Evolutionary conservation across 2,113 vertebrate species (phyloP), one percentile per base, ranked within the genome.

Genomic region (Blennius ocellaris): DNA sequence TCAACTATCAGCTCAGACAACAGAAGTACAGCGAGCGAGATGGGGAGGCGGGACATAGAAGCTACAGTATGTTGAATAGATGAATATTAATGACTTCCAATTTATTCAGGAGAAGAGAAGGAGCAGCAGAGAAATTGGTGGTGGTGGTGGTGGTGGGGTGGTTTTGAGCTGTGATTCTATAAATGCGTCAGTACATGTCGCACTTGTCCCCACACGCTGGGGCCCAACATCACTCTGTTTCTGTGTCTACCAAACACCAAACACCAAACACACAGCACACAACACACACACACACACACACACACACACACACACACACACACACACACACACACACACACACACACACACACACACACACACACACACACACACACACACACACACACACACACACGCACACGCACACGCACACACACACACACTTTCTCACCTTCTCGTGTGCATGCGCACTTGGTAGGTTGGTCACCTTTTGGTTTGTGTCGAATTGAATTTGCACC

Each of bases 101-200:
- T 78, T 81, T 84, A 84, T 78, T 45, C 53, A 54, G 56, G 65
- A 68, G 79, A 73, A 16, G 54, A 78, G 70, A 72, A 44, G 64
- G 51, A 76, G 71, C 40, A 54, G 47, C 64, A 9, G 9, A 53
- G n/a, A 50, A 48, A 55, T 1, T n/a, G 73, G 51, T n/a, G 73
- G 51, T 57, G 64, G 80, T 62, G 40, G 56, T 67, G 47, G 45
- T 43, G 51, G 60, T 67, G 80, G 66, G 40, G 56, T 67, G 47
- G 45, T 43, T 7, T 43, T 66, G 10, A 57, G 63, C 45, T 12
- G 21, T 41, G 11, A 63, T 80, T 41, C 12, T 58, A 57, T 7
- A 49, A 69, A 60, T 90, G 87, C 87, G 87, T 90, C 86, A 87
- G 71, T 53, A 74, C 54, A 82, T 83, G 62, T 82, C 73, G 76